phyloP scores from a whole-genome alignment of 1,140 invertebrate genomes.

The Archivesica marissinica region DNA sequence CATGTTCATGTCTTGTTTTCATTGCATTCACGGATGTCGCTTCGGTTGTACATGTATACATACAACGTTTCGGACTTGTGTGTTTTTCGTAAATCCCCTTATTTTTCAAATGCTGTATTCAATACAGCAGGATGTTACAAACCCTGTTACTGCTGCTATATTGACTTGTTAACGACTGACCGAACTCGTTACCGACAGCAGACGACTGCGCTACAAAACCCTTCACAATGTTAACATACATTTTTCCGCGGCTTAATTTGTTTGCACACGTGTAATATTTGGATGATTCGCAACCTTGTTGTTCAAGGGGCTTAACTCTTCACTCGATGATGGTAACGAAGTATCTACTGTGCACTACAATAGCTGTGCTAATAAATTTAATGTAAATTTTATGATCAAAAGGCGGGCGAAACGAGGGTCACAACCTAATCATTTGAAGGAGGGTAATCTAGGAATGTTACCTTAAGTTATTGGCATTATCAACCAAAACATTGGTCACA shows the following conservation, averaged over 20 bases:
- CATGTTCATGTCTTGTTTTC: too few species aligned
- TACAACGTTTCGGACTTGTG: too few species aligned
- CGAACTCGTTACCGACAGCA: constrained; percentile 6
- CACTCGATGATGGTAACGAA: background rate
- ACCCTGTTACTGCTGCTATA: background rate
- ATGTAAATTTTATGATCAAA: constrained; percentile 26
- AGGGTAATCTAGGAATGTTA: constrained; percentile 12
- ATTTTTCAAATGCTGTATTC: background rate
- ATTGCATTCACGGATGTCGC: too few species aligned
- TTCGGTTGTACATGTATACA: too few species aligned
- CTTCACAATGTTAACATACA: constrained; percentile 32
- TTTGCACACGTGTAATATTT: constrained; percentile 34
- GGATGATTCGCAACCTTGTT: background rate
- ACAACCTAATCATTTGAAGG: background rate
- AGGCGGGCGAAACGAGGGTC: background rate
- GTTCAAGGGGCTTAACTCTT: constrained; percentile 30
- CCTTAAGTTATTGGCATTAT: too few species aligned
- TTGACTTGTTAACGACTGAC: constrained; percentile 16
- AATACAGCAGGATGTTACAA: constrained; percentile 4
- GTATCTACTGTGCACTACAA: constrained; percentile 1
- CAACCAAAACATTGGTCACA: too few species aligned
- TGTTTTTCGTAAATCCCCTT: too few species aligned
- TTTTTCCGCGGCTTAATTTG: constrained; percentile 44
- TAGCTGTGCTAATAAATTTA: constrained; percentile 12
- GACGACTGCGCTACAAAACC: background rate